A percentile compares a stretch with the other conserved stretches of the same genome.
These are phyloP conservation scores for Chauna torquata DNA, from an alignment of 2,113 vertebrate species.

Conservation along the genomic window DNA sequence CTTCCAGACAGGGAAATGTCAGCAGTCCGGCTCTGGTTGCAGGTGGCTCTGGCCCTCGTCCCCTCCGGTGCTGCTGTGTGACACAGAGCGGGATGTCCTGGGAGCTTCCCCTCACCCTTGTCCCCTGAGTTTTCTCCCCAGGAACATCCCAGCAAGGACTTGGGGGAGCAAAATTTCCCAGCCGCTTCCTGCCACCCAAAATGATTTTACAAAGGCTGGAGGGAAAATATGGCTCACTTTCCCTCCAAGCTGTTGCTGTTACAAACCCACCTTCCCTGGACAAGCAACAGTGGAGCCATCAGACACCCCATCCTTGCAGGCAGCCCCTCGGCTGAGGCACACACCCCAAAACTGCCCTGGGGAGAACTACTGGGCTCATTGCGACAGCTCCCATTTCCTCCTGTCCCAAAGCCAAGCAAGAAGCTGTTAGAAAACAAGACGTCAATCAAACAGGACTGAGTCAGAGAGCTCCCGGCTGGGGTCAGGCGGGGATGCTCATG, in stretches of 20 bases:
- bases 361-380: not conserved
- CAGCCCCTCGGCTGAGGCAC: not conserved
- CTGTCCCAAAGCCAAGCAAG: constrained; percentile 25
- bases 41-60: not conserved
- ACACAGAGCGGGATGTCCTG: not conserved
- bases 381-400: constrained; percentile 36
- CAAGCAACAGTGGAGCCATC: not conserved
- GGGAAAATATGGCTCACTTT: not conserved
- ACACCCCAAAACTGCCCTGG: not conserved
- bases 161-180: not conserved
- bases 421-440: constrained; percentile 35
- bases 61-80: not conserved
- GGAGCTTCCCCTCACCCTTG: not conserved
- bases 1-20: not conserved
- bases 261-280: not conserved
- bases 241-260: not conserved
- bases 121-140: not conserved
- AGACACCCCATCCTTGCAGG: not conserved
- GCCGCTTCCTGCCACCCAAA: not conserved
- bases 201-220: not conserved
- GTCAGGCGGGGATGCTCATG: not conserved
- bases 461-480: not conserved
- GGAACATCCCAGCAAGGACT: not conserved
- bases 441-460: not conserved
- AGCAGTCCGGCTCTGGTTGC: not conserved